These are phyloP conservation scores for Eupithecia insigniata DNA, from an alignment of 2,888 invertebrate genomes.

Conservation along the genomic window DNA sequence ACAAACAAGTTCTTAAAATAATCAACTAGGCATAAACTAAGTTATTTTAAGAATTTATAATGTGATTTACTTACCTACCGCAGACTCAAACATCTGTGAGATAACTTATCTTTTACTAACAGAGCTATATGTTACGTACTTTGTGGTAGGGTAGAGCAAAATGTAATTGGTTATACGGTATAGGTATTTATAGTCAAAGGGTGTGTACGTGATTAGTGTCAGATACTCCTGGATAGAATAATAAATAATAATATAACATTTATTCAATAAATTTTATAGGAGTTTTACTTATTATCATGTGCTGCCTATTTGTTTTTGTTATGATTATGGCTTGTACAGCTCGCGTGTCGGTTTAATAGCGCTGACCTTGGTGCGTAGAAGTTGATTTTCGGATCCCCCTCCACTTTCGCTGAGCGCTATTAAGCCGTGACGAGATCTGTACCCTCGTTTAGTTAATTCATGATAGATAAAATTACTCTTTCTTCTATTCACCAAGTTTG, in stretches of 20 bases:
- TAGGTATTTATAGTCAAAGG: constrained; percentile 3
- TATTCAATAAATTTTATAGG: constrained; percentile 13
- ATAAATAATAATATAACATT: no score
- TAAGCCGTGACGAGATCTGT: no score
- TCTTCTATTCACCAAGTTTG: neutral
- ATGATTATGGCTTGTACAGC: no score
- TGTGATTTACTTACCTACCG: neutral
- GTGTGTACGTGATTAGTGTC: constrained; percentile 26
- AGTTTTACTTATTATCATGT: neutral
- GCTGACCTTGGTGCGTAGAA: no score
- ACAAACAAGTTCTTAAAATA: neutral
- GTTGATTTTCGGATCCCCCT: no score
- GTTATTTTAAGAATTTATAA: neutral
- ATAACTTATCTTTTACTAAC: neutral
- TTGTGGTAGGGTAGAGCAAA: neutral
- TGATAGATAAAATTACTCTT: no score
- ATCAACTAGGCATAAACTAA: neutral
- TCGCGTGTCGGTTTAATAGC: no score
- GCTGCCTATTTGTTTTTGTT: neutral
- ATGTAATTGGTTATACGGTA: neutral
- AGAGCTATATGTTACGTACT: neutral
- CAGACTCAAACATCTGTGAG: neutral
- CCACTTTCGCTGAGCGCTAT: no score
- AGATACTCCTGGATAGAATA: constrained; percentile 12
- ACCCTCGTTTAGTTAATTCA: no score